phyloP scores from a whole-genome alignment of 2,797 vertebrate genomes.

The Lepidocolaptes lacrymiger region DNA sequence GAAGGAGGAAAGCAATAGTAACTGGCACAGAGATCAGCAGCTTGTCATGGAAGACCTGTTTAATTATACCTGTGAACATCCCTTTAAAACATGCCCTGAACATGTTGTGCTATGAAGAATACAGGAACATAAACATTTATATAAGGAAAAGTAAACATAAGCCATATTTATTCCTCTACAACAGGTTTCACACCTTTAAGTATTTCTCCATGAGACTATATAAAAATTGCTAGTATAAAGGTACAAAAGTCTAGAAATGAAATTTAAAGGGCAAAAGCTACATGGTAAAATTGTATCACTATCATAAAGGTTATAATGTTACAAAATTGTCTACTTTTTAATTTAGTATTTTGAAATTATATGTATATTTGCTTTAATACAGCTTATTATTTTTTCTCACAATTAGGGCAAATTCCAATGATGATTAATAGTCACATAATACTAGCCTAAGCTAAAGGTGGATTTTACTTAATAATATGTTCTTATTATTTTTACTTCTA shows the following conservation, averaged over 20 bases:
- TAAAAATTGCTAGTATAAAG: neutral
- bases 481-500: neutral
- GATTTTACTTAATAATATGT: neutral
- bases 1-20: neutral
- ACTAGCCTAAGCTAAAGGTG: neutral
- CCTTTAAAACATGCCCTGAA: neutral
- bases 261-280: neutral
- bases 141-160: neutral
- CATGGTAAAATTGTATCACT: neutral
- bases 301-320: neutral
- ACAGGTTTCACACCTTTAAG: neutral
- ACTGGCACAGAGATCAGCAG: neutral
- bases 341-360: neutral
- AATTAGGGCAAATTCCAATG: neutral
- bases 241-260: neutral
- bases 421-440: neutral
- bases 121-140: neutral
- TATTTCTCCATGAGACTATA: neutral
- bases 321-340: neutral
- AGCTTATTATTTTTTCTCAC: neutral
- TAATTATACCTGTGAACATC: neutral
- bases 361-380: neutral
- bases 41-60: neutral
- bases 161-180: neutral
- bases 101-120: neutral